phyloP scores from a whole-genome alignment of 1,140 invertebrate genomes.

The Holotrichia oblita region DNA sequence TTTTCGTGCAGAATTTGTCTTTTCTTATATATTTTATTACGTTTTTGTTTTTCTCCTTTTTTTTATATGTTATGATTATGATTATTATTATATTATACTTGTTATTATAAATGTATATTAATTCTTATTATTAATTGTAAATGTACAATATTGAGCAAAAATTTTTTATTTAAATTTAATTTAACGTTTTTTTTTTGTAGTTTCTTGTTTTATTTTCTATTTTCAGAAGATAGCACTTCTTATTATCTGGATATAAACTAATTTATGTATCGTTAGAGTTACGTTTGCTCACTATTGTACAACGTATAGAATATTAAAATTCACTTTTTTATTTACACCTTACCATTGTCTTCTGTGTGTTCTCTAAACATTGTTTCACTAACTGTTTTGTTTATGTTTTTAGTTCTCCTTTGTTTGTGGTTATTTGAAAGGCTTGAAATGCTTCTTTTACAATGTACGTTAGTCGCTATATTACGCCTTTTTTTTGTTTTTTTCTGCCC shows the following conservation, averaged over 20 bases:
- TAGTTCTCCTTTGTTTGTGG: neutral
- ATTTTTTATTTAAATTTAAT: too few relatives aligned
- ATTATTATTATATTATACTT: neutral
- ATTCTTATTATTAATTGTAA: constrained; percentile 8
- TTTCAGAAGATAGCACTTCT: too few relatives aligned
- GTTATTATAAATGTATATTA: neutral
- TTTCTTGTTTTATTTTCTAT: too few relatives aligned
- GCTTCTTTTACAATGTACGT: neutral
- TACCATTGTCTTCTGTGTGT: constrained; percentile 42
- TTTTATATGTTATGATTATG: neutral
- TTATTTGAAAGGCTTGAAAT: neutral
- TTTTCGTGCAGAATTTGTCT: constrained; percentile 5
- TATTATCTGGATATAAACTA: too few relatives aligned
- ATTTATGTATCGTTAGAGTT: neutral
- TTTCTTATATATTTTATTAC: constrained; percentile 8
- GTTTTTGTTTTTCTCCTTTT: neutral
- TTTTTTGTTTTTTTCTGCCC: too few relatives aligned
- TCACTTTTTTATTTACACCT: constrained; percentile 9
- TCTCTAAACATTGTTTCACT: constrained; percentile 1
- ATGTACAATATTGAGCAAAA: neutral
- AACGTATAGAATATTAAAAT: neutral
- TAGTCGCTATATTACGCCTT: too few relatives aligned
- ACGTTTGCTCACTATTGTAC: constrained; percentile 19
- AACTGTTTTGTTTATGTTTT: neutral
- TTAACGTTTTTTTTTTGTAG: too few relatives aligned